Conservation (phyloP, 1,140 invertebrate genomes). For the Drosophila ironensis region DNA sequence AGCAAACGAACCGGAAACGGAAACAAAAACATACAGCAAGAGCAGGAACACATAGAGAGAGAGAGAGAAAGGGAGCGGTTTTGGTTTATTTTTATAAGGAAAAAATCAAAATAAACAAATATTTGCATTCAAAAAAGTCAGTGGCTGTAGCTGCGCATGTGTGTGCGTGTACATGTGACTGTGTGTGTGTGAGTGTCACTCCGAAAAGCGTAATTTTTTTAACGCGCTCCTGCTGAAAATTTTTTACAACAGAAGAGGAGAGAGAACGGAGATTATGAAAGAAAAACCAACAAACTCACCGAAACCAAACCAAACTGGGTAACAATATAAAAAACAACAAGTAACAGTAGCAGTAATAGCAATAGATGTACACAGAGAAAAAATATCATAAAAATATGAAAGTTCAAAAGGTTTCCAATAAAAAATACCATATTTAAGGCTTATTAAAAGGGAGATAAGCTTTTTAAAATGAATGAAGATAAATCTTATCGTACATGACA, state of each 20-base stretch:
- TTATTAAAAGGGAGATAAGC: background rate
- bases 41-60: slow-evolving; percentile 26
- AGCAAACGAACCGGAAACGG: slow-evolving; percentile 37
- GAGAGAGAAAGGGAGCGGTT: slow-evolving; percentile 30
- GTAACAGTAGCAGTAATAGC: slow-evolving; percentile 13
- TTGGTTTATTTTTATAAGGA: too few species aligned
- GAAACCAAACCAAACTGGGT: slow-evolving; percentile 31
- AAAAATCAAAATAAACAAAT: slow-evolving; percentile 12
- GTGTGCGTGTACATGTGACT: slow-evolving; percentile 32
- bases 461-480: too few species aligned
- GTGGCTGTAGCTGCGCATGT: slow-evolving; percentile 23
- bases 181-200: slow-evolving; percentile 11
- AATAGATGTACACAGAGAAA: slow-evolving; percentile 32
- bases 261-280: slow-evolving; percentile 20
- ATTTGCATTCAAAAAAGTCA: slow-evolving; percentile 62
- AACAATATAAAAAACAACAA: slow-evolving; percentile 39
- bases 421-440: too few species aligned
- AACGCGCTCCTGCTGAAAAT: slow-evolving; percentile 54
- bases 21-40: slow-evolving; percentile 40
- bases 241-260: slow-evolving; percentile 62
- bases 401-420: background rate
- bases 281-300: slow-evolving; percentile 16
- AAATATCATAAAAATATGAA: background rate
- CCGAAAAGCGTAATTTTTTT: slow-evolving; percentile 11
- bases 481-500: background rate